A percentile compares a stretch with the other conserved stretches of the same genome.
Conservation (phyloP, 2,113 vertebrate genomes). For the Psittacara wagleri region DNA sequence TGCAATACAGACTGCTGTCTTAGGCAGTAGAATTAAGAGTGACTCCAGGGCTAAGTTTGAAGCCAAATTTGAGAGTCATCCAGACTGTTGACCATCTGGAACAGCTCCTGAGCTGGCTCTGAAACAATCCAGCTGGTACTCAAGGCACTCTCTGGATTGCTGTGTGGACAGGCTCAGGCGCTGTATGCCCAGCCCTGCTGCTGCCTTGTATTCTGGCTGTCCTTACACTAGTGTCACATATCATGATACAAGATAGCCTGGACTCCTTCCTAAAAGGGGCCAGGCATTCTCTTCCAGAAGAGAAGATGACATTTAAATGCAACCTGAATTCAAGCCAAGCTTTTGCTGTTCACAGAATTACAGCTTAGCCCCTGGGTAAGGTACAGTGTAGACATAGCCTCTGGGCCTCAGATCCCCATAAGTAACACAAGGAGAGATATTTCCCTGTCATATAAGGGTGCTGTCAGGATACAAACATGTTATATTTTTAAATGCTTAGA, state of each 20-base stretch:
- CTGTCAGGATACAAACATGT: background rate
- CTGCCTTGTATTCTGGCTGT: background rate
- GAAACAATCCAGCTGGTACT: constrained; percentile 33
- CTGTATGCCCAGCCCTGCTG: constrained; percentile 41
- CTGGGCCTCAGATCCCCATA: background rate
- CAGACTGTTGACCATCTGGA: constrained; percentile 38
- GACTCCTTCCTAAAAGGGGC: constrained; percentile 5
- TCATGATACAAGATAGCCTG: background rate
- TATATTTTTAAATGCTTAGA: background rate
- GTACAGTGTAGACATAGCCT: background rate
- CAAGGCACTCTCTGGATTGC: background rate
- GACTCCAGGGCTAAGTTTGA: background rate
- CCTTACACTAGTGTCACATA: background rate
- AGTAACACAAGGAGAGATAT: background rate
- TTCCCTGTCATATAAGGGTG: background rate
- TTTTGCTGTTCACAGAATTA: background rate
- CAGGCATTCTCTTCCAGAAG: background rate
- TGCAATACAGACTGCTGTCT: background rate
- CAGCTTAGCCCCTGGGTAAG: background rate
- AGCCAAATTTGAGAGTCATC: background rate
- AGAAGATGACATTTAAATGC: background rate
- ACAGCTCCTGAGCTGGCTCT: constrained; percentile 28
- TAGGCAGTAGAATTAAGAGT: background rate
- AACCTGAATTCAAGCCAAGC: background rate
- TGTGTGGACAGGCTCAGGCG: background rate